A percentile compares a stretch with the other conserved stretches of the same genome.
Evolutionary conservation across 2,113 vertebrate genomes (phyloP).

Genomic region (Papio anubis): DNA sequence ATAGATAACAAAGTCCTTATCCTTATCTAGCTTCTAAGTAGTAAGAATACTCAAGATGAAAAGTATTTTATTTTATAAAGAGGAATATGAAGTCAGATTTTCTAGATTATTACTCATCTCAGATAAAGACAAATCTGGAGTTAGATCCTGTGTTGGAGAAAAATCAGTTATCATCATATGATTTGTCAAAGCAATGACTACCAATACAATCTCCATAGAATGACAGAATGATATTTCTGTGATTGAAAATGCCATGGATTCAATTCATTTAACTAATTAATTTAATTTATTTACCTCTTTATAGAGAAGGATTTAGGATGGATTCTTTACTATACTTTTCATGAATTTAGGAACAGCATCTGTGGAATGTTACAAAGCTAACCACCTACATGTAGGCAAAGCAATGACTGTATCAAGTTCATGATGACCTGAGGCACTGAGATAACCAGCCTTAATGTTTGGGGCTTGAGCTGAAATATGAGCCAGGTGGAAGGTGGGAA

Average conservation of each 20-base stretch:
- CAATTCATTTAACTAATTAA: background rate
- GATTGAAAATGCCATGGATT: background rate
- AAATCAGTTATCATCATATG: background rate
- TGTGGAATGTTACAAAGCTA: background rate
- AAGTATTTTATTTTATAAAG: background rate
- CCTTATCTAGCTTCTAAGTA: background rate
- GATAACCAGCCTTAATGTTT: background rate
- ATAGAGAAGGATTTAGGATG: background rate
- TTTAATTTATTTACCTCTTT: background rate
- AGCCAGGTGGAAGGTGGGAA: background rate
- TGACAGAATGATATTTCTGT: background rate
- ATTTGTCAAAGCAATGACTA: background rate
- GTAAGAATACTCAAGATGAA: background rate
- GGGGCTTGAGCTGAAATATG: background rate
- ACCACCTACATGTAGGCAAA: background rate
- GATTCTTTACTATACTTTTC: background rate
- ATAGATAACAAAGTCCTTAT: background rate
- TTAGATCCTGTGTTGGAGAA: background rate
- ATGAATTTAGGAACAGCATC: background rate
- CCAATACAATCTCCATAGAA: background rate
- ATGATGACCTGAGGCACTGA: background rate
- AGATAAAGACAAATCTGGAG: background rate
- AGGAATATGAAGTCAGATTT: background rate
- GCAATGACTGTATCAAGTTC: background rate
- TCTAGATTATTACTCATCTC: background rate